phyloP scores from a whole-genome alignment of 2,797 vertebrate genomes.

The Saguinus oedipus region DNA sequence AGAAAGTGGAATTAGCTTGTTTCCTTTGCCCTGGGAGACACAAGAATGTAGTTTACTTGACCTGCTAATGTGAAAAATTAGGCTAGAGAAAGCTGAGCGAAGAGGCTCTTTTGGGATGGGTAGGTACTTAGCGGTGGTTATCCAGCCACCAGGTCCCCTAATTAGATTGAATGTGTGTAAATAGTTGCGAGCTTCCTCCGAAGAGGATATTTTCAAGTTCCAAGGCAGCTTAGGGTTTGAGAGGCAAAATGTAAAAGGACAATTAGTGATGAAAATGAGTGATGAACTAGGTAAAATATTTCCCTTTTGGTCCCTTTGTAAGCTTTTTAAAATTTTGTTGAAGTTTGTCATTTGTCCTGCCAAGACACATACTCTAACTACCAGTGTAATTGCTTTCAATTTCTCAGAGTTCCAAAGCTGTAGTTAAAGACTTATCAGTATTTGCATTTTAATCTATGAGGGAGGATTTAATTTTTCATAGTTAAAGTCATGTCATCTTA shows the following conservation, averaged over 20 bases:
- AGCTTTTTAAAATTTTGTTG: not conserved
- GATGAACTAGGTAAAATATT: not conserved
- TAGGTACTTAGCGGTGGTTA: not conserved
- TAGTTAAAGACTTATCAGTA: slow-evolving; percentile 64
- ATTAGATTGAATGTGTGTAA: slow-evolving; percentile 4
- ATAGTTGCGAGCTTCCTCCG: not conserved
- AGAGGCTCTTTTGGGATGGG: not conserved
- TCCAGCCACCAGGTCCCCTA: not conserved
- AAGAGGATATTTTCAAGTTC: slow-evolving; percentile 13
- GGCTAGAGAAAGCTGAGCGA: not conserved
- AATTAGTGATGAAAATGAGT: not conserved
- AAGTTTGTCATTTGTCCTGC: not conserved
- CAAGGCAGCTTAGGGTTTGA: not conserved
- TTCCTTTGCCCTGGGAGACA: not conserved
- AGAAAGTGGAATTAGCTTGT: slow-evolving; percentile 27
- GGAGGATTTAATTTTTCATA: slow-evolving; percentile 55
- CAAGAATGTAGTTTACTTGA: not conserved
- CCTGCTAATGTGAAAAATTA: not conserved
- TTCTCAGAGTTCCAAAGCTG: slow-evolving; percentile 59
- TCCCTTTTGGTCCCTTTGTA: not conserved
- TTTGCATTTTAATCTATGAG: slow-evolving; percentile 76
- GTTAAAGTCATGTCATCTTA: slow-evolving; percentile 63
- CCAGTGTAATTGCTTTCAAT: slow-evolving; percentile 58
- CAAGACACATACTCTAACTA: slow-evolving; percentile 47
- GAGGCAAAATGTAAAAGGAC: slow-evolving; percentile 2